phyloP scores from a whole-genome alignment of 64 coral and sea anemone species.

The Montipora foliosa region DNA sequence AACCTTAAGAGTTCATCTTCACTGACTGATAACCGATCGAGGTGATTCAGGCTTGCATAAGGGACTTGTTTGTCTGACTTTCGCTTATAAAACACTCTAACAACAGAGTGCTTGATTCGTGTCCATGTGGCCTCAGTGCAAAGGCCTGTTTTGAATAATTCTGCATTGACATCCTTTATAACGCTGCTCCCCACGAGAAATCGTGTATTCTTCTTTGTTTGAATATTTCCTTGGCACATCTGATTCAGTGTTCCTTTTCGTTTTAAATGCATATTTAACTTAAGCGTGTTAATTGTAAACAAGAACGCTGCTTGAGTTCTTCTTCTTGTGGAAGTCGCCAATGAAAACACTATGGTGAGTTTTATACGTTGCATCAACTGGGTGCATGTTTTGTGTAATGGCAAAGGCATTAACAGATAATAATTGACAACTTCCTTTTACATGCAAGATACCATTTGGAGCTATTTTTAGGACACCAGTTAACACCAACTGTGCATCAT shows the following conservation, averaged over 20 bases:
- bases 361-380: neutral
- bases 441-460: constrained; percentile 6
- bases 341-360: neutral
- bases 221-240: neutral
- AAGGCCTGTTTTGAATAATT: neutral
- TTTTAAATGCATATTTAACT: constrained; percentile 16
- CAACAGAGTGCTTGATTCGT: constrained; percentile 10
- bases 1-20: constrained; percentile 1
- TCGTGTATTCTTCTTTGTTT: neutral
- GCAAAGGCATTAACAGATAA: neutral
- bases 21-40: neutral
- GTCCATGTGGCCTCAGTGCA: constrained; percentile 5
- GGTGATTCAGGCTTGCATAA: constrained; percentile 5
- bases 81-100: neutral
- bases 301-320: neutral
- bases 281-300: neutral
- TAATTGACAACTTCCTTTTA: constrained; percentile 34
- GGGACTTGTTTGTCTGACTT: neutral
- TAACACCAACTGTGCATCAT: neutral
- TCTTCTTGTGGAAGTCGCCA: neutral
- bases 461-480: constrained; percentile 16
- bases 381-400: neutral
- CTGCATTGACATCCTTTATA: too few species aligned
- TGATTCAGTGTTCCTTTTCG: neutral
- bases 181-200: neutral